These are phyloP conservation scores for Linyphia triangularis DNA, from an alignment of 2,888 invertebrate genomes.

Conservation along the genomic window DNA sequence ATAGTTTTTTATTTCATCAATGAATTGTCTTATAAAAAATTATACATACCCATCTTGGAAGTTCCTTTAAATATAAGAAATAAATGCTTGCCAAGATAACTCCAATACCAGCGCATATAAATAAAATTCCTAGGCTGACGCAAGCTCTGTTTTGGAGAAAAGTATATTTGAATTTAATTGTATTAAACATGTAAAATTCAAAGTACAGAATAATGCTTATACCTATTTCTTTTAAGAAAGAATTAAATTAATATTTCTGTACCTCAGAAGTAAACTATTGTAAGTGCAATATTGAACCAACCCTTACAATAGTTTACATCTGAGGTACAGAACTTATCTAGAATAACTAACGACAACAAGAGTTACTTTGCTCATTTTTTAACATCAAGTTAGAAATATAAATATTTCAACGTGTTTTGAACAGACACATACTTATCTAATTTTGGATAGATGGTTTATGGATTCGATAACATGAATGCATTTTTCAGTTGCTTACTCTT, in stretches of 20 bases:
- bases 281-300: neutral
- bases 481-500: too few relatives aligned
- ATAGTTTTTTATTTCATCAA: neutral
- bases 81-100: slow-evolving; percentile 47
- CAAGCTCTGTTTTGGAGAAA: slow-evolving; percentile 26
- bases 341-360: too few relatives aligned
- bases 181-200: neutral
- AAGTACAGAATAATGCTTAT: neutral
- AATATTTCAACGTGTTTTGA: too few relatives aligned
- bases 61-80: slow-evolving; percentile 48
- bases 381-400: too few relatives aligned
- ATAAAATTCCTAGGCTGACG: slow-evolving; percentile 52
- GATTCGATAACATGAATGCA: too few relatives aligned
- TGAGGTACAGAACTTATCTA: too few relatives aligned
- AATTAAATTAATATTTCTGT: neutral
- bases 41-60: slow-evolving; percentile 54
- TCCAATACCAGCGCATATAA: slow-evolving; percentile 44
- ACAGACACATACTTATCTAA: too few relatives aligned
- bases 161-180: neutral
- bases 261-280: too few relatives aligned
- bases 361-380: too few relatives aligned
- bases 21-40: too few relatives aligned
- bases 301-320: neutral
- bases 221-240: neutral
- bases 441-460: too few relatives aligned